These are phyloP conservation scores for Schizopygopsis pylzovi DNA, from an alignment of 2,797 vertebrate species.

Conservation along the genomic window DNA sequence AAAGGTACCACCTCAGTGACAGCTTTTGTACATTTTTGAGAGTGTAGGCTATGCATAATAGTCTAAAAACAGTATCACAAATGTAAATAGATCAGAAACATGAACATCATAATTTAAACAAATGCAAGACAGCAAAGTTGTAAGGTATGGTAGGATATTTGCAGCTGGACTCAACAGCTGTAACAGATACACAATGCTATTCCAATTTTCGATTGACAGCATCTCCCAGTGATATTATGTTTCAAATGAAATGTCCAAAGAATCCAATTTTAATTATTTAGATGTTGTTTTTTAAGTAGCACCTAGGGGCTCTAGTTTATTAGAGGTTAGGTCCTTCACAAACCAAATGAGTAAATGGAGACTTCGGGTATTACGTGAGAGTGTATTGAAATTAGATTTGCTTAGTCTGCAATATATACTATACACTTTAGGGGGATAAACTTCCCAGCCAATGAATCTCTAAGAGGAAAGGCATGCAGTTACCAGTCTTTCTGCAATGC, in stretches of 20 bases:
- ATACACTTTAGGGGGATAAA: not conserved
- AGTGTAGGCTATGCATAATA: not conserved
- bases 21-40: not conserved
- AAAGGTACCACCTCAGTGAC: not conserved
- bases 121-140: not conserved
- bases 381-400: conserved; percentile 28
- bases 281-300: not conserved
- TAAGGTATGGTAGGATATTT: not conserved
- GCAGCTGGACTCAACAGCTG: conserved; percentile 10
- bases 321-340: not conserved
- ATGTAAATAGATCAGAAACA: not conserved
- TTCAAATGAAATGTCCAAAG: not conserved
- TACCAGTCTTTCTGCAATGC: not conserved
- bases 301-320: not conserved
- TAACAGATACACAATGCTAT: not conserved
- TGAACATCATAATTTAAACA: not conserved
- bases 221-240: not conserved
- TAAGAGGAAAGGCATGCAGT: conserved; percentile 1
- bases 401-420: conserved; percentile 6
- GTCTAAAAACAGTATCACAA: not conserved
- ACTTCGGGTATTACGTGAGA: not conserved
- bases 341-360: conserved; percentile 13
- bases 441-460: not conserved
- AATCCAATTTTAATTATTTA: not conserved
- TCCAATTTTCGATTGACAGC: not conserved